phyloP scores from a whole-genome alignment of 2,797 vertebrate genomes.

The Falco berigora region DNA sequence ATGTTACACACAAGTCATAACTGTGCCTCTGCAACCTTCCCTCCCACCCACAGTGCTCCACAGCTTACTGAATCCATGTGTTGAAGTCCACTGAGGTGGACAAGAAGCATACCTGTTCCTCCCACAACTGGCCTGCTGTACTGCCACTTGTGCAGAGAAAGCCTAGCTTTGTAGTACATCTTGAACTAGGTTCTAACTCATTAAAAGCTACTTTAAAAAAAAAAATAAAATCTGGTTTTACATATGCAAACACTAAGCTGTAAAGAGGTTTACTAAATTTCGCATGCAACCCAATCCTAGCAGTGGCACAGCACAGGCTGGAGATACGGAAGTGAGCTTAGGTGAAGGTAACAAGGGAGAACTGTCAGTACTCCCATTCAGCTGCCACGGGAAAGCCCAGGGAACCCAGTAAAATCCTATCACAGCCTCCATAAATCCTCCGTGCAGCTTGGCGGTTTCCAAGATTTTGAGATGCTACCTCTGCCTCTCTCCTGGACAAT shows the following conservation, averaged over 20 bases:
- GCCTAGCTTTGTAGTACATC: neutral
- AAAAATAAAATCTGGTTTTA: neutral
- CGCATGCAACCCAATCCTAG: conserved; percentile 9
- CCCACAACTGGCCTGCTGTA: neutral
- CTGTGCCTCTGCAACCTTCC: neutral
- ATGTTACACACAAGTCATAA: neutral
- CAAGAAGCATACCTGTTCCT: neutral
- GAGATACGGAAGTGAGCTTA: conserved; percentile 12
- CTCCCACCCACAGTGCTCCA: neutral
- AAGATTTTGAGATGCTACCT: neutral
- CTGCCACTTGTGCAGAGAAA: neutral
- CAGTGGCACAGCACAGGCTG: neutral
- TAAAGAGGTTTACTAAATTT: conserved; percentile 41
- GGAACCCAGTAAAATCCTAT: neutral
- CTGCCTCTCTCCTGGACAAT: neutral
- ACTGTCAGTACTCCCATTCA: neutral
- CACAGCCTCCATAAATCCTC: neutral
- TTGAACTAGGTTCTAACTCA: neutral
- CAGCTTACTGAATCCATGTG: neutral
- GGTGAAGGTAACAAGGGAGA: neutral
- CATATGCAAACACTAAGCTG: neutral
- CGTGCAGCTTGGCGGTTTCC: neutral
- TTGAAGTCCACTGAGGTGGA: neutral
- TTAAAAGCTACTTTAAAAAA: neutral
- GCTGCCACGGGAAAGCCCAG: neutral